Evolutionary conservation across 1,140 invertebrate species (phyloP).

Genomic region (Pseudomyrmex pallidus): DNA sequence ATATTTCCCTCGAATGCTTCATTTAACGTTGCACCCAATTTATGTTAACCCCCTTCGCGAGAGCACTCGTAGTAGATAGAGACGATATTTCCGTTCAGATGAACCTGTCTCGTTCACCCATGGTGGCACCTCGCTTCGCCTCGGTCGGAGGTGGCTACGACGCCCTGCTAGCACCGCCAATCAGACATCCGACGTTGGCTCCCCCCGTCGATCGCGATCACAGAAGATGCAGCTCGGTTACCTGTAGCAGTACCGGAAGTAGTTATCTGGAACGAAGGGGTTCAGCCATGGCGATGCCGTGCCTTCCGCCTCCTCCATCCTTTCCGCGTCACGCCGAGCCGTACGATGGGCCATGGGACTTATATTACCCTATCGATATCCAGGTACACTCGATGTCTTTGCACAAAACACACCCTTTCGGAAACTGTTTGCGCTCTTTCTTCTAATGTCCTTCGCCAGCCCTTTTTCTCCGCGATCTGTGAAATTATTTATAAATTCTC

Average conservation of each 20-base stretch:
- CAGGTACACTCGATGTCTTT: conserved; percentile 80
- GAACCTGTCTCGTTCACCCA: conserved; percentile 82
- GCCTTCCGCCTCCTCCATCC: conserved; percentile 86
- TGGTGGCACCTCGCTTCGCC: conserved; percentile 86
- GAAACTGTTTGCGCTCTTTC: too few relatives aligned
- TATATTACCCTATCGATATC: conserved; percentile 90
- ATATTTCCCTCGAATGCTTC: neutral
- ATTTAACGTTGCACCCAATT: neutral
- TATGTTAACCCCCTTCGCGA: neutral
- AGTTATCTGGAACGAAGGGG: conserved; percentile 92
- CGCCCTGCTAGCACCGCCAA: conserved; percentile 88
- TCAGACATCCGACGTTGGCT: conserved; percentile 82
- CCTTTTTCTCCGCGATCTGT: too few relatives aligned
- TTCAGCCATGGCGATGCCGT: conserved; percentile 90
- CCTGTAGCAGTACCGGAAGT: conserved; percentile 92
- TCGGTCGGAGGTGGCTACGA: conserved; percentile 90
- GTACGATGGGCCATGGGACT: conserved; percentile 86
- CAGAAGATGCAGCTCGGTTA: conserved; percentile 91
- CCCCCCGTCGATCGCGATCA: conserved; percentile 87
- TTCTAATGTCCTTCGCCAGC: too few relatives aligned
- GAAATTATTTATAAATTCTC: too few relatives aligned
- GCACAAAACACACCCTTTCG: neutral
- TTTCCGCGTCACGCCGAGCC: conserved; percentile 77
- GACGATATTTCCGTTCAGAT: conserved; percentile 74
- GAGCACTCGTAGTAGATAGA: conserved; percentile 27